Evolutionary conservation across 1,140 invertebrate genomes (phyloP).

Genomic region (Drosophila sp.): DNA sequence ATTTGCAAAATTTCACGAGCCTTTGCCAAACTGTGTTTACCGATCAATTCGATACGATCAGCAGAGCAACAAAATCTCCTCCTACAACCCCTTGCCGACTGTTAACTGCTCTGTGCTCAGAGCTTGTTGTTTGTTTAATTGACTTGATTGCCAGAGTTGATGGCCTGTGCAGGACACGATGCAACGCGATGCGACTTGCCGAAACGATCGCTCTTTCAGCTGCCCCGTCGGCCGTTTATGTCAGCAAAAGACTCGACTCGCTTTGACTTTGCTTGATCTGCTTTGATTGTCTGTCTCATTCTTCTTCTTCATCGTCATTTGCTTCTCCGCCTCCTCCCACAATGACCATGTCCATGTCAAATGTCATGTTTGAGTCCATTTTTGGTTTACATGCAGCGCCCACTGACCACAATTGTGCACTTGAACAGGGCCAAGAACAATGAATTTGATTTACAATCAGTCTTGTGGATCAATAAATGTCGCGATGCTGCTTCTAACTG

Average conservation of each 20-base stretch:
- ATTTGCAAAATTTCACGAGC: slow-evolving; percentile 59
- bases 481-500: slow-evolving; percentile 21
- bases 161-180: slow-evolving; percentile 63
- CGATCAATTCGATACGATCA: slow-evolving; percentile 43
- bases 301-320: neutral
- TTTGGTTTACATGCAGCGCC: slow-evolving; percentile 38
- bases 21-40: slow-evolving; percentile 42
- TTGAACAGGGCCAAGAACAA: slow-evolving; percentile 57
- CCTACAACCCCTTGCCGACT: neutral
- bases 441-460: slow-evolving; percentile 57
- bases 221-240: slow-evolving; percentile 41
- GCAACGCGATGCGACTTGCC: slow-evolving; percentile 1
- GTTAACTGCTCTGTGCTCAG: neutral
- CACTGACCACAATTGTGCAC: slow-evolving; percentile 48
- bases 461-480: slow-evolving; percentile 20
- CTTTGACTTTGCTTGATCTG: slow-evolving; percentile 25
- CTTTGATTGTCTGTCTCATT: neutral
- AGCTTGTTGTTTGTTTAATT: slow-evolving; percentile 78
- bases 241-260: slow-evolving; percentile 26
- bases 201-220: slow-evolving; percentile 1
- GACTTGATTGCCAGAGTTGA: slow-evolving; percentile 76
- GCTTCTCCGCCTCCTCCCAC: neutral
- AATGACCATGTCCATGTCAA: slow-evolving; percentile 71
- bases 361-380: slow-evolving; percentile 60
- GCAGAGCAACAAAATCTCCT: slow-evolving; percentile 10